Percentiles rank a stretch among this genome's conserved stretches.
These are phyloP conservation scores for Eospalax fontanierii DNA, from an alignment of 2,797 vertebrate genomes.

Conservation along the genomic window DNA sequence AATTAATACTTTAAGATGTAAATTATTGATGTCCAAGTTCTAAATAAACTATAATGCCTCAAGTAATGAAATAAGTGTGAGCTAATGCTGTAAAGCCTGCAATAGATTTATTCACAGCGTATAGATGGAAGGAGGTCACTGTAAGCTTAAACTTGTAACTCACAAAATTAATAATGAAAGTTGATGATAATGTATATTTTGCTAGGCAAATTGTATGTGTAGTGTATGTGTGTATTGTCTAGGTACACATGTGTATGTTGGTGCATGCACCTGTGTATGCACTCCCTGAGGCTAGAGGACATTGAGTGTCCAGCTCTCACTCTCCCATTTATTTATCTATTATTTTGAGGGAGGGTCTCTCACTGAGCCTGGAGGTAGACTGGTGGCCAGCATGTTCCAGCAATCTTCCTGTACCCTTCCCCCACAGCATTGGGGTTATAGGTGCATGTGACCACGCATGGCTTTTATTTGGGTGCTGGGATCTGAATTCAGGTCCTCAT, in stretches of 20 bases:
- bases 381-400: neutral
- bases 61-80: constrained; percentile 56
- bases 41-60: constrained; percentile 65
- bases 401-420: neutral
- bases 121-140: neutral
- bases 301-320: neutral
- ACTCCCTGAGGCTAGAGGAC: neutral
- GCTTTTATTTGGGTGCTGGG: neutral
- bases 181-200: constrained; percentile 29
- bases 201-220: neutral
- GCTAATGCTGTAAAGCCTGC: constrained; percentile 9
- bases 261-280: neutral
- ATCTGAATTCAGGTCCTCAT: neutral
- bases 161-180: constrained; percentile 58
- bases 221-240: neutral
- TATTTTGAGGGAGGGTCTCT: neutral
- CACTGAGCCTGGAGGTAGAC: neutral
- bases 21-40: constrained; percentile 50
- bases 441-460: neutral
- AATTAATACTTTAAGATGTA: constrained; percentile 5
- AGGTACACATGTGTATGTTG: neutral
- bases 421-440: neutral
- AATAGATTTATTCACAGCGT: constrained; percentile 34
- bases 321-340: no score
- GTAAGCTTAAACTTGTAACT: neutral